A percentile compares a stretch with the other conserved stretches of the same genome.
These are phyloP conservation scores for Sardinella longiceps DNA, from an alignment of 2,797 vertebrate species.

Conservation along the genomic window DNA sequence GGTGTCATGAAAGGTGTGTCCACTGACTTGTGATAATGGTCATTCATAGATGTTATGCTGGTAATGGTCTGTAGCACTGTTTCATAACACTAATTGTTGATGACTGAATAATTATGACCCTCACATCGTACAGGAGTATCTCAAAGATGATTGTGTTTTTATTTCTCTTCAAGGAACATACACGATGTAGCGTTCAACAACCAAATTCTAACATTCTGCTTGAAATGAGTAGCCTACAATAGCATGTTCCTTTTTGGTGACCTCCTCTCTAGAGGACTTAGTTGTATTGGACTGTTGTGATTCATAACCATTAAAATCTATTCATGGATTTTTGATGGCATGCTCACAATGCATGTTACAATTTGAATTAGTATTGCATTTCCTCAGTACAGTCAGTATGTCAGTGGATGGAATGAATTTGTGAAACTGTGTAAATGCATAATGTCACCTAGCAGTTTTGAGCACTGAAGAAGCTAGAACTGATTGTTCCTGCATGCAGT, in stretches of 20 bases:
- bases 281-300: neutral
- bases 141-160: neutral
- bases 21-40: too few relatives aligned
- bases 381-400: neutral
- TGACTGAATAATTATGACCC: neutral
- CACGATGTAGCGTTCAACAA: neutral
- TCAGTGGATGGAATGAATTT: neutral
- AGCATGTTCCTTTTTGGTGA: neutral
- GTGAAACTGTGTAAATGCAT: neutral
- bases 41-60: neutral
- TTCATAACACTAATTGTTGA: neutral
- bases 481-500: neutral
- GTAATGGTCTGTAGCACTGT: neutral
- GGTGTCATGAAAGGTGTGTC: neutral
- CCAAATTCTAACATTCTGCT: neutral
- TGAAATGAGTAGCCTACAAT: neutral
- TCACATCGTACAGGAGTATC: neutral
- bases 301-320: neutral
- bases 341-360: neutral
- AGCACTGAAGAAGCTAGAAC: neutral
- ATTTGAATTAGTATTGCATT: neutral
- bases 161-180: neutral
- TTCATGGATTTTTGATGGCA: neutral
- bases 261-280: neutral
- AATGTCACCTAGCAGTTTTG: neutral